Evolutionary conservation across 1,140 invertebrate species (phyloP), one percentile per base, ranked within the genome.

Genomic region (Hermetia illucens): DNA sequence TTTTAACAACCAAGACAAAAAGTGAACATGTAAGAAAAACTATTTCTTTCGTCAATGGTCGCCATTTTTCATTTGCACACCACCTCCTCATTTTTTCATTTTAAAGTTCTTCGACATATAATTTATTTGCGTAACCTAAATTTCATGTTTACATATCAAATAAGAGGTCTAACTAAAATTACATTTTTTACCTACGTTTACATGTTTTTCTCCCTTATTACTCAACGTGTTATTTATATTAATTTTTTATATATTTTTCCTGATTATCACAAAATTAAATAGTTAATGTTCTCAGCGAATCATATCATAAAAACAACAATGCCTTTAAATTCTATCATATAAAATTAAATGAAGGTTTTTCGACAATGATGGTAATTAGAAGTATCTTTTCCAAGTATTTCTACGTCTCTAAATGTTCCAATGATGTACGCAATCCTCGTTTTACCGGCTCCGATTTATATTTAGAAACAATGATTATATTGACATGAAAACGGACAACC

Each of bases 111-210:
- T 9, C 8, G 24, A 27, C 13, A 27, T 27, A 8, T 27, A 27
- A 9, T 27, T 9, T 13, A 27, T 27, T 9, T 9, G 8, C 8
- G 24, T 27, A 9, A 27, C 13, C 13, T 13, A 9, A 27, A 27
- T 27, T 27, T 27, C 24, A 27, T n/a, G n/a, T n/a, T 27, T 27
- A 27, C 24, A 27, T 27, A 27, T 27, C 24, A 27, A 27, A 27
- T 27, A 27, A 27, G 24, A 27, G 8, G 8, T 27, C 24, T 27
- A 27, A 8, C 24, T 27, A 27, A 27, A 8, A 27, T 27, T n/a
- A n/a, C 8, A 8, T 27, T 27, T 27, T 27, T 27, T 27, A 13
- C 24, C 24, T 27, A 27, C 13, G 8, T 27, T 27, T 13, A 9
- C 24, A 13, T 27, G 8, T 9, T 9, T 27, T 27, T 8, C 8